phyloP scores from a whole-genome alignment of 2,113 vertebrate genomes.

The Carettochelys insculpta region DNA sequence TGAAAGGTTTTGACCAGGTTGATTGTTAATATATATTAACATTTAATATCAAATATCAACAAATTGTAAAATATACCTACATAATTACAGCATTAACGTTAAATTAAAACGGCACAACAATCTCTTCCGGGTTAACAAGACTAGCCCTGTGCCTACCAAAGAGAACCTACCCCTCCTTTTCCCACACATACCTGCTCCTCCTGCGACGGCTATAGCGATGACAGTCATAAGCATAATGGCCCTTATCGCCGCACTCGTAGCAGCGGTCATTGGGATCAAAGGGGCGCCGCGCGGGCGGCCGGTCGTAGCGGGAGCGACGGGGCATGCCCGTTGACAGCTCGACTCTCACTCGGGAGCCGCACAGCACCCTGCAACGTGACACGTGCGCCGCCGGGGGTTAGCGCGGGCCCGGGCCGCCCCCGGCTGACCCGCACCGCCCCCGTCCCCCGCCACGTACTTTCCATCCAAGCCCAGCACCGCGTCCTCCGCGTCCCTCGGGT shows the following conservation, averaged over 20 bases:
- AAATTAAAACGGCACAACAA: slow-evolving; percentile 11
- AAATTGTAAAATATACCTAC: slow-evolving; percentile 72
- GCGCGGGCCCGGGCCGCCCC: too few relatives aligned
- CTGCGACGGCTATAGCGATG: slow-evolving; percentile 86
- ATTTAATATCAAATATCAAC: slow-evolving; percentile 72
- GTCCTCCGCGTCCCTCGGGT: slow-evolving; percentile 84
- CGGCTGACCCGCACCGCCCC: too few relatives aligned
- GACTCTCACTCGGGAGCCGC: slow-evolving; percentile 85
- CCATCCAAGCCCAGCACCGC: slow-evolving; percentile 81
- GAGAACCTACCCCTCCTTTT: slow-evolving; percentile 25
- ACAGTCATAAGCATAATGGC: slow-evolving; percentile 91
- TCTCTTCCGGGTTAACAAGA: slow-evolving; percentile 64
- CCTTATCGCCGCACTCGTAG: slow-evolving; percentile 90
- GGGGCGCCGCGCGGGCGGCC: slow-evolving; percentile 83
- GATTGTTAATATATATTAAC: slow-evolving; percentile 87
- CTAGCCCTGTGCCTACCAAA: slow-evolving; percentile 54
- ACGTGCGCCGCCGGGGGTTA: neutral
- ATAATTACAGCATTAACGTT: slow-evolving; percentile 36
- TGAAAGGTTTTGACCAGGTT: slow-evolving; percentile 95
- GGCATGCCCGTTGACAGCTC: slow-evolving; percentile 89
- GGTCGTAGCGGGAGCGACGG: slow-evolving; percentile 85
- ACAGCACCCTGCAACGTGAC: slow-evolving; percentile 77
- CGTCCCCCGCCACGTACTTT: slow-evolving; percentile 71
- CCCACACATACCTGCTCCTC: slow-evolving; percentile 83
- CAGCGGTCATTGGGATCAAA: slow-evolving; percentile 90